phyloP scores from a whole-genome alignment of 1,140 invertebrate species.

The Notospermus geniculatus region DNA sequence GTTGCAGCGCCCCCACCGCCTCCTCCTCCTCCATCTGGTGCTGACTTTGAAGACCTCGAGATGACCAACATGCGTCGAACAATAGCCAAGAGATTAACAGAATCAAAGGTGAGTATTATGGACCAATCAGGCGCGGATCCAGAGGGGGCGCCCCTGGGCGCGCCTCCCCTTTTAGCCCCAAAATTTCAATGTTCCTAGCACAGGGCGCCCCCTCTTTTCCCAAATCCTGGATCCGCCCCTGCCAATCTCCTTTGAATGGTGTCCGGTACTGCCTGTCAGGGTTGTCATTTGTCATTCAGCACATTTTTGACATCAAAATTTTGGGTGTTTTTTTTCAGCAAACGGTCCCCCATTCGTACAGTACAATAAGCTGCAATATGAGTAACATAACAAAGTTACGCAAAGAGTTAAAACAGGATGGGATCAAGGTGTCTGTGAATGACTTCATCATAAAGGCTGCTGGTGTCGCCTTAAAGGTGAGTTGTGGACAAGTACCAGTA shows the following conservation, averaged over 20 bases:
- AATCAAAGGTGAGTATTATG: constrained; percentile 73
- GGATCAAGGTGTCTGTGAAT: constrained; percentile 83
- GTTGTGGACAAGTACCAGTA: background rate
- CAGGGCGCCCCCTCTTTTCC: no score
- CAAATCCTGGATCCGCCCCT: no score
- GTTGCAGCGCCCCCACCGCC: constrained; percentile 57
- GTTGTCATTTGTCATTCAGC: no score
- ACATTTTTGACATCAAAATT: no score
- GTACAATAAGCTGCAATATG: constrained; percentile 80
- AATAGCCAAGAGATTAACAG: constrained; percentile 82
- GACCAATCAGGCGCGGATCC: no score
- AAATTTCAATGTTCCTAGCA: no score
- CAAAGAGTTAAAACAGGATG: constrained; percentile 37
- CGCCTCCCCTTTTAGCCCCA: no score
- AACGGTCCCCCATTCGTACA: constrained; percentile 94
- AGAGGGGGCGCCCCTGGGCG: no score
- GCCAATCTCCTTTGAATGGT: no score
- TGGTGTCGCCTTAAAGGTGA: constrained; percentile 72
- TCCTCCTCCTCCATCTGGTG: constrained; percentile 38
- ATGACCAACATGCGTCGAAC: constrained; percentile 78
- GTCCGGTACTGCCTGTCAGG: no score
- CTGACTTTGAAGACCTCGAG: constrained; percentile 72
- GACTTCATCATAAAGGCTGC: constrained; percentile 97
- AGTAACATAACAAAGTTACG: constrained; percentile 65
- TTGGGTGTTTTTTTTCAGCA: constrained; percentile 49